Evolutionary conservation across 2,113 vertebrate genomes (phyloP), one percentile per base, ranked within the genome.

Genomic region (Herpailurus yagouaroundi): DNA sequence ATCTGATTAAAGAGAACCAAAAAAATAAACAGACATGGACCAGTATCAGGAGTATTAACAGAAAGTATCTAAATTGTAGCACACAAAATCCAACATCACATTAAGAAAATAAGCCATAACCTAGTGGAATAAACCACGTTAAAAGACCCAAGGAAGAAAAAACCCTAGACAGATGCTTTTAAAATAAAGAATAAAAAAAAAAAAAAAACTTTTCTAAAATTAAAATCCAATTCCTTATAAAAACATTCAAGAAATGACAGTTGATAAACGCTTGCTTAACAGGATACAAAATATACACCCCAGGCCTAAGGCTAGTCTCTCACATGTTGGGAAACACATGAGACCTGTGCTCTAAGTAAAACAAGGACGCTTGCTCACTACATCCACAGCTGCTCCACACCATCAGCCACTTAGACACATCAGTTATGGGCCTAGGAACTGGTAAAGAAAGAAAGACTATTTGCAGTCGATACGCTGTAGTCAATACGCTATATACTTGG

Each of bases 211-310:
- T 57, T 66, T 86, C 41, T 57, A 57, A 74, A 95, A 93, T 76
- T 90, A 74, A 92, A 97, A 90, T 69, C 23, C 45, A 23, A 93
- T 76, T 87, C 27, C 64, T 55, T 52, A 64, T 23, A 82, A 77
- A 93, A 77, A 25, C 19, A 33, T 15, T 69, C 69, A 90, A 69
- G 50, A 81, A 52, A 50, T 60, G 50, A 60, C 18, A 55, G 15
- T 1, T 88, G 48, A 60, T 76, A 82, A 60, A 48, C 89, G 21
- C 25, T 71, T 76, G 25, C 29, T 79, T 77, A 89, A 80, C 25
- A 50, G 0, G 13, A 79, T 68, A 18, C 31, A 73, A 85, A 52
- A 66, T 27, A 33, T 2, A 11, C 11, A 63, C 15, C 16, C 80
- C 68, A 74, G 64, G 77, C 77, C 60, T 45, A 45, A 71, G 10